Base-by-base conservation (phyloP, 2,113 vertebrate genomes). In the Hyla sarda region DNA sequence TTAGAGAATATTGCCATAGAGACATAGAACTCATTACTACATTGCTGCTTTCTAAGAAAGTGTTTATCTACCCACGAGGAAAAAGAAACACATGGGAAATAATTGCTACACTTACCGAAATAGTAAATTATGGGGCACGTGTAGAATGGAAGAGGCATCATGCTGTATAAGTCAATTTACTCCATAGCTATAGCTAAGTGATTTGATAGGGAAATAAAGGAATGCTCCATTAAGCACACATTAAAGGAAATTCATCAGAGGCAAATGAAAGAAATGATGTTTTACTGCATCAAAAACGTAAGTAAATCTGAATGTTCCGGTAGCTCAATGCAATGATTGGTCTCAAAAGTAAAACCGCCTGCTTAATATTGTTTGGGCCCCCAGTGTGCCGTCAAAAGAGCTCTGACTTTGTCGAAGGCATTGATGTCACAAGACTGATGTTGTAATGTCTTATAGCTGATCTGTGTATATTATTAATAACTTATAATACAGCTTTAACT, bases 81-180 rank as follows among this genome's bases (percentile, higher is more conserved):
- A 37, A 72, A 30, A 0, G 8, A 37, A 84, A 75, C 71, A 60
- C 37, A 52, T 13, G 52, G 82, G 71, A 75, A 83, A 74, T 84
- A 60, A 84, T 12, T 58, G 16, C 62, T 71, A 71, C 17, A 37
- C 12, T 34, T 21, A 83, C 50, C 41, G n/a, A 73, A 74, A 21
- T 60, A 28, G n/a, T 47, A 25, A 25, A 74, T 74, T 23, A 74
- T 72, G 16, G 19, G 13, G 21, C 45, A 19, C 28, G 69, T 2
- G 1, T 30, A 12, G 16, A 25, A 71, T 19, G 79, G 25, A 47
- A 34, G 2, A 32, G 56, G 25, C 67, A 73, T 41, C 10, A 69
- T 37, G 11, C n/a, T 71, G 16, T 83, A 83, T 10, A 16, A 28
- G 12, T 83, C 82, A 10, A 7, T 34, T 83, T 54, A 14, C 52